Conservation (phyloP, 2,113 vertebrate genomes). For the Equus przewalskii region DNA sequence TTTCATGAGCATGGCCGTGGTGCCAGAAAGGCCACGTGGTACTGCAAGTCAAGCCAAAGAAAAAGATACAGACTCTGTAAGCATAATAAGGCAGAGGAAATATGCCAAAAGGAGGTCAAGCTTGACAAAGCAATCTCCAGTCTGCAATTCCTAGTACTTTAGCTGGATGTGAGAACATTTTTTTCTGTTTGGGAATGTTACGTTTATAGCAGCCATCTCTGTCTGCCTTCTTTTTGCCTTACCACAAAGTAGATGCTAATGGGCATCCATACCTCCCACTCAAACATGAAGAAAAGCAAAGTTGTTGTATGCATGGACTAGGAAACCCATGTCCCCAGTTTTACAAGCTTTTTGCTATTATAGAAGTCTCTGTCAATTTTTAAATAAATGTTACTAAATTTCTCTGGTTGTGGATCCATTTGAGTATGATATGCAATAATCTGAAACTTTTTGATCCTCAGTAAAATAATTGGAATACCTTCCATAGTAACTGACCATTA, state of each 20-base stretch:
- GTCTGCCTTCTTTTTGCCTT: neutral
- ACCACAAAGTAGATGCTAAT: neutral
- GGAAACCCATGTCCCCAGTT: neutral
- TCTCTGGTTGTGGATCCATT: neutral
- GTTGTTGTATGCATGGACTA: no score
- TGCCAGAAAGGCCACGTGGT: neutral
- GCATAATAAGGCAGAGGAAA: neutral
- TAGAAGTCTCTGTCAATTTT: neutral
- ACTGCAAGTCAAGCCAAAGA: neutral
- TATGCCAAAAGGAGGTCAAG: neutral
- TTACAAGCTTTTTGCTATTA: neutral
- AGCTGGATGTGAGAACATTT: neutral
- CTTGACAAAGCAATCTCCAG: neutral
- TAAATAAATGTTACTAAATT: conserved; percentile 42
- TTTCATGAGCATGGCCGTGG: neutral
- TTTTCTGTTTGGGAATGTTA: neutral
- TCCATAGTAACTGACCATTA: neutral
- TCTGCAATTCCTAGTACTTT: neutral
- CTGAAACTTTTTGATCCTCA: neutral
- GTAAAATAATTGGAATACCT: neutral
- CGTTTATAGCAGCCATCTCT: neutral
- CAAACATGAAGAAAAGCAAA: neutral
- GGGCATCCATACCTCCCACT: neutral
- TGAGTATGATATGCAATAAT: neutral
- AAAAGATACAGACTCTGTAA: neutral